Base-by-base conservation (phyloP, 2,113 vertebrate species). In the Ellobius talpinus region DNA sequence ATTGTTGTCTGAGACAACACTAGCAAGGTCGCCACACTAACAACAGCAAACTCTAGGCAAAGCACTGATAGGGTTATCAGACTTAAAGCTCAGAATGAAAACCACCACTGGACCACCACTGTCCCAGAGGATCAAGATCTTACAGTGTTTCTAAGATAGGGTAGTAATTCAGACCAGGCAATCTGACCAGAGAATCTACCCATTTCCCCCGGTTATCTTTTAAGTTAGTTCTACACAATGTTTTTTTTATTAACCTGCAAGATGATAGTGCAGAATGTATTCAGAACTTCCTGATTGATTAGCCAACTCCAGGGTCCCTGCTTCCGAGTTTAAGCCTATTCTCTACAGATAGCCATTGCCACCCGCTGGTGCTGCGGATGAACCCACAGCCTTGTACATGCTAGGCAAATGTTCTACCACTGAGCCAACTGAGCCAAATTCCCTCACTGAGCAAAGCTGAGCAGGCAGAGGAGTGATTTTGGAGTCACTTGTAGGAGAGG, bases 181-280 rank as follows among this genome's bases (percentile, higher is more conserved):
- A 0, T 14, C 12, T 55, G 78, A 33, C 6, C 26, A 0, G 39
- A 76, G 70, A 55, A 47, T 8, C 58, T 4, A 21, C 16, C 11
- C 0, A 3, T 19, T 42, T 26, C 6, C 1, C 72, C 7, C 0
- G 4, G 4, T 17, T 10, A 50, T 13, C 78, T 7, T 42, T 24
- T 0, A 0, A 55, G 17, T 81, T 50, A 29, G 39, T 31, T 61
- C 21, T n/a, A 9, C 26, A 9, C 11, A 9, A 16, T 17, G 36
- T 31, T 66, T 42, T 42, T 72, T 29, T 77, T 31, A 7, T 9
- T 16, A 66, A 47, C 24, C 52, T 42, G 9, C 13, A 24, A 31
- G 63, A 36, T 12, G 72, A 87, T 33, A 33, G 36, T n/a, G 0
- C 1, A 3, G 24, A 12, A 6, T 4, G 42, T 33, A 70, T n/a